Percentiles rank a stretch among this genome's conserved stretches.
These are phyloP conservation scores for Microcebus jonahi DNA, from an alignment of 2,113 vertebrate genomes.

Conservation along the genomic window DNA sequence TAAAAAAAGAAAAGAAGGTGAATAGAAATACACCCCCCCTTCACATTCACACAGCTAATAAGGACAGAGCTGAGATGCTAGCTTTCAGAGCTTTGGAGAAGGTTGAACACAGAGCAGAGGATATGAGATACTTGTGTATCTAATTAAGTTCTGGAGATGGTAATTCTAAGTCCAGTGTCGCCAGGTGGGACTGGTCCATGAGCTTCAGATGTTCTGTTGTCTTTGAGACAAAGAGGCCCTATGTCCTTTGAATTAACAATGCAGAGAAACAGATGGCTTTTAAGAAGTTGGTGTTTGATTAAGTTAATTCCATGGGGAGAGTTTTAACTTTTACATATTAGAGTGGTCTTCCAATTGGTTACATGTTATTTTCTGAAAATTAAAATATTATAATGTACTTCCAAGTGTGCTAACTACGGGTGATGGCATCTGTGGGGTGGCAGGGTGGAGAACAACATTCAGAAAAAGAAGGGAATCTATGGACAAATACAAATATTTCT, in stretches of 20 bases:
- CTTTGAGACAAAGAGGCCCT: background rate
- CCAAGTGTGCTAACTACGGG: background rate
- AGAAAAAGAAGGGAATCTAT: background rate
- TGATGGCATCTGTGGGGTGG: background rate
- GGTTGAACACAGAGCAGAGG: background rate
- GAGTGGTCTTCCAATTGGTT: background rate
- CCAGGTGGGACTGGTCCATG: background rate
- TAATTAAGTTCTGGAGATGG: background rate
- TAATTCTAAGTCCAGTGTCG: background rate
- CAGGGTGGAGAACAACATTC: background rate
- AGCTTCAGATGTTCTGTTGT: background rate
- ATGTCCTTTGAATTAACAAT: background rate
- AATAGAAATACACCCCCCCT: background rate
- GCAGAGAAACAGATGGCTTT: background rate
- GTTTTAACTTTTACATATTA: background rate
- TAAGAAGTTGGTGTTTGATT: background rate
- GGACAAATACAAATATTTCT: background rate
- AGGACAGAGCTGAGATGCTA: background rate
- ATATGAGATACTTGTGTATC: background rate
- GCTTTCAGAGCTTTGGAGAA: background rate
- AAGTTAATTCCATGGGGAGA: background rate
- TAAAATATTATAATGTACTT: background rate
- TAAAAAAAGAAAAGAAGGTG: background rate
- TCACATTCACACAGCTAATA: background rate
- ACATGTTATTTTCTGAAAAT: background rate